Percentiles rank a stretch among this genome's conserved stretches.
Evolutionary conservation across 2,888 invertebrate species (phyloP).

Genomic region (Panorpa germanica): DNA sequence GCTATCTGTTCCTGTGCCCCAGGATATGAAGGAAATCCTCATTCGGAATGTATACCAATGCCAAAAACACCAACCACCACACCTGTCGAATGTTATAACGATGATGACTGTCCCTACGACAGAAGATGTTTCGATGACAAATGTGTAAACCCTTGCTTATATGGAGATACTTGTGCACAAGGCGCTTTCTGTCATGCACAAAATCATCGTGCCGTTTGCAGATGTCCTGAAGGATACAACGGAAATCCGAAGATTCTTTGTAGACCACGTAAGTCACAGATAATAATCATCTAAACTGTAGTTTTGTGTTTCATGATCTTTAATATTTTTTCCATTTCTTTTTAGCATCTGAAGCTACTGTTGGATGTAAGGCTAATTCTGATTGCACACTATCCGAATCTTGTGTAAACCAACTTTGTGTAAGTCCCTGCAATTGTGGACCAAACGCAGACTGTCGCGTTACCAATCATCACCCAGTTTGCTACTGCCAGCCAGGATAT

Average conservation of each 20-base stretch:
- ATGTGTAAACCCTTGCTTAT: slow-evolving; percentile 61
- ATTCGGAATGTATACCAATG: slow-evolving; percentile 46
- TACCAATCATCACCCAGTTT: slow-evolving; percentile 68
- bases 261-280: slow-evolving; percentile 51
- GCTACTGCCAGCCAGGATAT: slow-evolving; percentile 62
- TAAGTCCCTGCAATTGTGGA: slow-evolving; percentile 74
- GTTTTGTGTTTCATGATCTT: slow-evolving; percentile 3
- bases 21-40: slow-evolving; percentile 61
- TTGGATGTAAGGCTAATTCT: slow-evolving; percentile 59
- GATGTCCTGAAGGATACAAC: slow-evolving; percentile 58
- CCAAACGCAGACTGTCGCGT: slow-evolving; percentile 66
- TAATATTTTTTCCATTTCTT: slow-evolving; percentile 14
- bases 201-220: slow-evolving; percentile 55
- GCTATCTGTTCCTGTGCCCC: slow-evolving; percentile 61
- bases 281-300: background rate
- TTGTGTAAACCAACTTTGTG: slow-evolving; percentile 62
- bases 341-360: slow-evolving; percentile 37
- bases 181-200: slow-evolving; percentile 71
- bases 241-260: slow-evolving; percentile 57
- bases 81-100: slow-evolving; percentile 50
- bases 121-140: slow-evolving; percentile 54
- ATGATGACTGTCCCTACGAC: slow-evolving; percentile 59
- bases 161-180: slow-evolving; percentile 48
- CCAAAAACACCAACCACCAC: slow-evolving; percentile 19
- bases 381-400: slow-evolving; percentile 70